Conservation (phyloP, 2,113 vertebrate species). For the Ailuropoda melanoleuca region DNA sequence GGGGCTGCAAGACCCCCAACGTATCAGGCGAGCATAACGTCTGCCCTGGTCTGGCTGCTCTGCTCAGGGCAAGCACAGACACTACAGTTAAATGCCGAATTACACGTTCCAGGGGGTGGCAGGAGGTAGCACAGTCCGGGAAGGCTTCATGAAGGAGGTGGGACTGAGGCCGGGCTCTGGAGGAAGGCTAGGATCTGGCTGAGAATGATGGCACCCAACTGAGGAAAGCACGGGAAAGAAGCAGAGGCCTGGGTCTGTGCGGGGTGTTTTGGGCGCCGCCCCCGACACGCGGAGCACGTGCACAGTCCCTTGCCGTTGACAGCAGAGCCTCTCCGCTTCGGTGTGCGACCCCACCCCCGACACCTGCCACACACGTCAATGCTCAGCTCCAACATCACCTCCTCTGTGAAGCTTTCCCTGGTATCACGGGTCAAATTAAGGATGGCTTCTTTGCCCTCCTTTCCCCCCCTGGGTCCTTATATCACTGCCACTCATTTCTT, state of each 20-base stretch:
- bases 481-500: slow-evolving; percentile 14
- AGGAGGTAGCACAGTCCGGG: background rate
- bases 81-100: background rate
- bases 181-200: background rate
- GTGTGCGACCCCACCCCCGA: background rate
- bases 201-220: background rate
- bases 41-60: background rate
- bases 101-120: background rate
- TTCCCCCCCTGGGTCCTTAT: background rate
- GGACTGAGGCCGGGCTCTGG: background rate
- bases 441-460: background rate
- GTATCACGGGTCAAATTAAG: background rate
- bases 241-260: background rate
- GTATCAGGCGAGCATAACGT: background rate
- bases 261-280: background rate
- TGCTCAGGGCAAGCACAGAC: background rate
- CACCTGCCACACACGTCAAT: background rate
- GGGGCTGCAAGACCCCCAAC: background rate
- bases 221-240: background rate
- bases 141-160: background rate
- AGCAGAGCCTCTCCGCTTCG: background rate
- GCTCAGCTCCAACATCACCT: background rate
- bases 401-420: background rate
- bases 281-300: too few relatives aligned
- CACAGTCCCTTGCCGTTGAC: background rate